These are phyloP conservation scores for Myrmophylax atrothorax DNA, from an alignment of 2,113 vertebrate genomes.

Conservation along the genomic window DNA sequence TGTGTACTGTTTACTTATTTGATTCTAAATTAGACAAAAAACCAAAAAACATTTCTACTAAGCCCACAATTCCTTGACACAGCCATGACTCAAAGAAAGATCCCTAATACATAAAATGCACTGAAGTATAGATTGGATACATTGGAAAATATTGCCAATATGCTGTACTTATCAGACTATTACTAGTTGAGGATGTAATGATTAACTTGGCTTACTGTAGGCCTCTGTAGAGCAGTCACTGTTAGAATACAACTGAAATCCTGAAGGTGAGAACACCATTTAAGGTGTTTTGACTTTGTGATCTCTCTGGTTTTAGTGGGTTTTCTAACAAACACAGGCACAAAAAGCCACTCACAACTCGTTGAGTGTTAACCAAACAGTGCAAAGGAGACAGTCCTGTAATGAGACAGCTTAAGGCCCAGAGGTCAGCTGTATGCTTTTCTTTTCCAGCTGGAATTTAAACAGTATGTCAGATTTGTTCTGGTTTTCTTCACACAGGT, in stretches of 20 bases:
- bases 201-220: background rate
- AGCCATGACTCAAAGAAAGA: background rate
- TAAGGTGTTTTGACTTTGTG: background rate
- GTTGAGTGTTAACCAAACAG: background rate
- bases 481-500: background rate
- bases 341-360: background rate
- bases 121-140: background rate
- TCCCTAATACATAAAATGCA: background rate
- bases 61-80: background rate
- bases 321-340: background rate
- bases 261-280: background rate
- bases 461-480: rapidly evolving
- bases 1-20: background rate
- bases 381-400: background rate
- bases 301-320: background rate
- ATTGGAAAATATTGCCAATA: background rate
- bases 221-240: background rate
- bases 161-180: background rate
- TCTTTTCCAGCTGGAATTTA: background rate
- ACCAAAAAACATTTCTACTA: background rate
- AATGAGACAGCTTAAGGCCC: background rate
- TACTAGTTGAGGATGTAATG: background rate
- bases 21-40: background rate
- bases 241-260: background rate
- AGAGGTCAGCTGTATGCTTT: background rate